Conservation (phyloP, 2,113 vertebrate species). For the Halcyon malimbica region DNA sequence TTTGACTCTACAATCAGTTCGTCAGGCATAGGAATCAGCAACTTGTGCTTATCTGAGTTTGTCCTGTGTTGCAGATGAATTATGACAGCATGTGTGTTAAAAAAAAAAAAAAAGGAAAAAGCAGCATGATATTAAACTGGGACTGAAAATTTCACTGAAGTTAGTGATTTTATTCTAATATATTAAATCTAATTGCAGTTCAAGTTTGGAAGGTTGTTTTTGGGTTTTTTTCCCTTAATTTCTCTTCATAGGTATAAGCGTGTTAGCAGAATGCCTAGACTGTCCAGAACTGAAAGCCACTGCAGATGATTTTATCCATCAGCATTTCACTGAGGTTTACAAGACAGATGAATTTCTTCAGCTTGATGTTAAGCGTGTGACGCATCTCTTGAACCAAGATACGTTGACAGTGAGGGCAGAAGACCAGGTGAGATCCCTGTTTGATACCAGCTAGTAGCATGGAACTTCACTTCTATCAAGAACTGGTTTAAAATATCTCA, state of each 20-base stretch:
- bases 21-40: not conserved
- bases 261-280: constrained; percentile 87
- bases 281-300: constrained; percentile 88
- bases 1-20: not conserved
- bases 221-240: not conserved
- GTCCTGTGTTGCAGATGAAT: not conserved
- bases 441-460: not conserved
- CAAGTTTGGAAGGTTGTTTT: not conserved
- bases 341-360: constrained; percentile 91
- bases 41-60: not conserved
- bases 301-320: constrained; percentile 89
- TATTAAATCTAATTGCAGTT: not conserved
- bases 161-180: not conserved
- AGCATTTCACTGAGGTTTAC: constrained; percentile 91
- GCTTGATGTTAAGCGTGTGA: constrained; percentile 88
- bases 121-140: not conserved
- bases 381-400: constrained; percentile 89
- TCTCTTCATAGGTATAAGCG: constrained; percentile 82
- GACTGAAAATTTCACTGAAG: not conserved
- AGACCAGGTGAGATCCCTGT: constrained; percentile 80
- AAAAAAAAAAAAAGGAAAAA: not conserved
- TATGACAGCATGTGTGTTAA: not conserved
- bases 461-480: not conserved
- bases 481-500: not conserved
- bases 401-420: constrained; percentile 87